These are phyloP conservation scores for Drosophila parvula DNA, from an alignment of 1,140 invertebrate genomes.

Conservation along the genomic window DNA sequence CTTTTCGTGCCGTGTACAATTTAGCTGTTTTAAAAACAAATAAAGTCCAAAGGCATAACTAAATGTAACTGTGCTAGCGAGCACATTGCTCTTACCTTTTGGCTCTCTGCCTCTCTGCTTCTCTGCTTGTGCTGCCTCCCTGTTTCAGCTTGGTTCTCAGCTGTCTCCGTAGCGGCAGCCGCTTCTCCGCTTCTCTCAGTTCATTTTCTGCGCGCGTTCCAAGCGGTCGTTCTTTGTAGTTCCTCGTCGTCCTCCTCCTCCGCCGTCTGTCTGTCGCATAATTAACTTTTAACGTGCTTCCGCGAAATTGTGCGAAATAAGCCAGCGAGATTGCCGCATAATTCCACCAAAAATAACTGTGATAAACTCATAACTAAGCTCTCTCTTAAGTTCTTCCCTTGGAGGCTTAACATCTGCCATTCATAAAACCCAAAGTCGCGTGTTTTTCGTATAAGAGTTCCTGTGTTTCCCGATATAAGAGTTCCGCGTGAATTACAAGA, in stretches of 20 bases:
- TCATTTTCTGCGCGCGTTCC: slow-evolving; percentile 68
- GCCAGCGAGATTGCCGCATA: slow-evolving; percentile 26
- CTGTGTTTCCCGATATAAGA: slow-evolving; percentile 23
- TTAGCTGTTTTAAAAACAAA: slow-evolving; percentile 60
- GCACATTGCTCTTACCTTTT: slow-evolving; percentile 26
- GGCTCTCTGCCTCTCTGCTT: not conserved
- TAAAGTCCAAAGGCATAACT: slow-evolving; percentile 25
- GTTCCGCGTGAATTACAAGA: slow-evolving; percentile 27
- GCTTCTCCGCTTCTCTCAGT: slow-evolving; percentile 49
- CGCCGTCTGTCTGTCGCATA: slow-evolving; percentile 30
- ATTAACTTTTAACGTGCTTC: slow-evolving; percentile 62
- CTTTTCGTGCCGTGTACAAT: slow-evolving; percentile 4
- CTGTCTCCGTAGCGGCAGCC: slow-evolving; percentile 22
- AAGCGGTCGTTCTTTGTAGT: slow-evolving; percentile 55
- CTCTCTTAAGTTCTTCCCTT: not conserved
- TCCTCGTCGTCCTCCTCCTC: slow-evolving; percentile 1
- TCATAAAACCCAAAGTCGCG: slow-evolving; percentile 55
- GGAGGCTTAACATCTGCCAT: slow-evolving; percentile 32
- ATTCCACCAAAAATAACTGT: slow-evolving; percentile 45
- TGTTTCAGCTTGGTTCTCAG: slow-evolving; percentile 9
- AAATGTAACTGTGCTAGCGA: slow-evolving; percentile 31
- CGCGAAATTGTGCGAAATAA: slow-evolving; percentile 47
- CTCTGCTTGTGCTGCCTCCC: not conserved
- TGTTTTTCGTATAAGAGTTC: slow-evolving; percentile 55
- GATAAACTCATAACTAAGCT: slow-evolving; percentile 49